Percentiles rank a stretch among this genome's conserved stretches.
phyloP scores from a whole-genome alignment of 2,113 vertebrate species.

The Emydocephalus ijimae region DNA sequence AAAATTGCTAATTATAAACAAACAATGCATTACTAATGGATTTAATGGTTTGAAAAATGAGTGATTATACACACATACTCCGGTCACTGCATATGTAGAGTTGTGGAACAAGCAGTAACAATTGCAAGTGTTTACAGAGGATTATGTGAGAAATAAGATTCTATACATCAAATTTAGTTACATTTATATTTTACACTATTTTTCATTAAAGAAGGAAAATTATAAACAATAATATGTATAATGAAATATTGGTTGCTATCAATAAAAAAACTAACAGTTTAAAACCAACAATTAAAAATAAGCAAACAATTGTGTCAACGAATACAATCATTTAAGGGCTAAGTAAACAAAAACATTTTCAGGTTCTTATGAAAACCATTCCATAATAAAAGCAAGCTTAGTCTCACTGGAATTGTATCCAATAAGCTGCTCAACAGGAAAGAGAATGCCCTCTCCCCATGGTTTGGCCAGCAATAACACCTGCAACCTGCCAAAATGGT shows the following conservation, averaged over 20 bases:
- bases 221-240: not conserved
- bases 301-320: not conserved
- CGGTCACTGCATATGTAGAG: not conserved
- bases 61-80: not conserved
- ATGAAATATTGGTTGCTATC: not conserved
- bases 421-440: not conserved
- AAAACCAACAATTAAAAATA: not conserved
- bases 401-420: not conserved
- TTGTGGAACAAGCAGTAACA: not conserved
- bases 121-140: not conserved
- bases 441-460: not conserved
- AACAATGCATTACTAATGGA: not conserved
- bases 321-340: not conserved
- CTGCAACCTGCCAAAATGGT: not conserved
- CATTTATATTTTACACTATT: not conserved
- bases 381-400: not conserved
- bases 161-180: not conserved
- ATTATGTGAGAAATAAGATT: not conserved
- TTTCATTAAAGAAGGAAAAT: not conserved
- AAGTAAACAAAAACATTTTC: not conserved
- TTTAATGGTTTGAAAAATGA: not conserved
- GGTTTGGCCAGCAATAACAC: not conserved
- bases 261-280: not conserved
- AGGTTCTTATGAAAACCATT: not conserved
- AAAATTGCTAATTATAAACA: conserved; percentile 15